These are phyloP conservation scores for Oryzias celebensis DNA, from an alignment of 2,113 vertebrate species.

Conservation along the genomic window DNA sequence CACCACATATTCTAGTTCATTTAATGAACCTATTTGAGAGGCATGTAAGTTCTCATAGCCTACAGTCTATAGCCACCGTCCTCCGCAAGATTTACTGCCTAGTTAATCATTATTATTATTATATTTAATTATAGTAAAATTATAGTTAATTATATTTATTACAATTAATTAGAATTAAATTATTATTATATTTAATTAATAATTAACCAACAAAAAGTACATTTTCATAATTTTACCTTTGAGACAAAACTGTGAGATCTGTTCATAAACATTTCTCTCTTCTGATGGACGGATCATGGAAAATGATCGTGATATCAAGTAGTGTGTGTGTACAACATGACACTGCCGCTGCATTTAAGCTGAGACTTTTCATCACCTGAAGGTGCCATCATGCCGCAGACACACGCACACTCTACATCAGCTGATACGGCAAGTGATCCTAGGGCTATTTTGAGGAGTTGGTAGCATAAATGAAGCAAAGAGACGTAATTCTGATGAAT, in stretches of 20 bases:
- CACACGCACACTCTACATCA: constrained; percentile 6
- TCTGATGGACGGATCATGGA: constrained; percentile 6
- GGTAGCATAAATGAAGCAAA: constrained; percentile 16
- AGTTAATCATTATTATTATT: no score
- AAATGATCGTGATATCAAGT: constrained; percentile 9
- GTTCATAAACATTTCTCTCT: background rate
- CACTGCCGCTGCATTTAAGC: constrained; percentile 20
- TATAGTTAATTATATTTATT: no score
- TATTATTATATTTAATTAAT: no score
- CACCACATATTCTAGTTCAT: no score
- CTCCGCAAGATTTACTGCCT: no score
- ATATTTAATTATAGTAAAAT: no score
- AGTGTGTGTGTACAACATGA: constrained; percentile 39
- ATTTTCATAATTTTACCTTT: background rate
- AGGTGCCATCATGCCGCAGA: constrained; percentile 18
- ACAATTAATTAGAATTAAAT: no score
- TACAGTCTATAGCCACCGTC: no score
- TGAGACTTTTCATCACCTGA: constrained; percentile 33
- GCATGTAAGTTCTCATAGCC: no score
- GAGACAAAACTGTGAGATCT: background rate
- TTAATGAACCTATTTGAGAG: no score
- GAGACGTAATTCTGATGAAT: background rate
- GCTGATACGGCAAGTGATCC: constrained; percentile 1
- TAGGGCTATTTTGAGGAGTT: constrained; percentile 32
- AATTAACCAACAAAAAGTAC: background rate